Conservation (phyloP, 2,797 vertebrate species). For the Malurus leucopterus region DNA sequence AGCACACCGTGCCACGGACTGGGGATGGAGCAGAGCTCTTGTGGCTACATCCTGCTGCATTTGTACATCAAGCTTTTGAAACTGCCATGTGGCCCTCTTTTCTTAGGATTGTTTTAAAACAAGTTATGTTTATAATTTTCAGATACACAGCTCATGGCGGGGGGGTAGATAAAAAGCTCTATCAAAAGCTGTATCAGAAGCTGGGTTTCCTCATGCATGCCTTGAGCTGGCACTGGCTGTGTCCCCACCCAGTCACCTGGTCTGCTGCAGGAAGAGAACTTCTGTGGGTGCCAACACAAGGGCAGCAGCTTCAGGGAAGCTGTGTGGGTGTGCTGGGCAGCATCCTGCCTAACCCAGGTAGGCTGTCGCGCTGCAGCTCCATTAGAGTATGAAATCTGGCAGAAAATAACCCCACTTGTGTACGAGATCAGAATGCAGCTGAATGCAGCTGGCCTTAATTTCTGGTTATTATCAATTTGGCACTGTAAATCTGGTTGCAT, state of each 20-base stretch:
- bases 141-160: not conserved
- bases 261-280: not conserved
- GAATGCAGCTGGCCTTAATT: not conserved
- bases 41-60: accelerated
- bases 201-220: not conserved
- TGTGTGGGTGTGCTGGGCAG: not conserved
- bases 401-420: not conserved
- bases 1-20: accelerated
- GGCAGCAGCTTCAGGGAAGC: accelerated
- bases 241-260: not conserved
- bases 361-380: accelerated
- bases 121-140: not conserved
- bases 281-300: accelerated
- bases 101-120: accelerated
- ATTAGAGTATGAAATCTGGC: not conserved
- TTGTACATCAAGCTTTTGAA: not conserved
- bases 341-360: no score
- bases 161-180: not conserved
- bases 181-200: not conserved
- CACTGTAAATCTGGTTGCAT: not conserved
- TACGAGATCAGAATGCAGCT: not conserved
- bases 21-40: accelerated
- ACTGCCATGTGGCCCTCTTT: not conserved
- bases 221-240: accelerated
- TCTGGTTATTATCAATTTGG: not conserved